A percentile compares a stretch with the other conserved stretches of the same genome.
Evolutionary conservation across 53 echinoderm and acorn worm species (phyloP).

Genomic region (Stichopus horrens): DNA sequence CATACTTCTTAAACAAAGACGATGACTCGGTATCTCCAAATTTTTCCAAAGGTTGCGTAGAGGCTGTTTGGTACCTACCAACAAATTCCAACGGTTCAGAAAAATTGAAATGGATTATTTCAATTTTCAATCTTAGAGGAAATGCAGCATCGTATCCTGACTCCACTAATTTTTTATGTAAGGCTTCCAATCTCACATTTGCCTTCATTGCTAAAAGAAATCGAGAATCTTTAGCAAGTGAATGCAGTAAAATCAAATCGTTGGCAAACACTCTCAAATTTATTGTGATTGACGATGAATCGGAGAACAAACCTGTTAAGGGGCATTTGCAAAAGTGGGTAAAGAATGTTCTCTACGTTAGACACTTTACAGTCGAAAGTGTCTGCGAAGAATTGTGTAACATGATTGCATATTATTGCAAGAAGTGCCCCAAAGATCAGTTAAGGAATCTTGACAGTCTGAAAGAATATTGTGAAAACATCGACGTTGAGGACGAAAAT

Average conservation of each 20-base stretch:
- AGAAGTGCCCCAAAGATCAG: no score
- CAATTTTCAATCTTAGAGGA: background rate
- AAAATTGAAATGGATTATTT: background rate
- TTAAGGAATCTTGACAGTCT: no score
- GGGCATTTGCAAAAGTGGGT: background rate
- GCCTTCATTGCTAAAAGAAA: background rate
- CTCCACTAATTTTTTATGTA: background rate
- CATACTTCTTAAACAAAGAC: background rate
- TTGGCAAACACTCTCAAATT: background rate
- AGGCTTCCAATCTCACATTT: background rate
- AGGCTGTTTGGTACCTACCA: constrained; percentile 18
- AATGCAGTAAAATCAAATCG: background rate
- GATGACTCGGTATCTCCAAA: background rate
- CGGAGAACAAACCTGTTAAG: background rate
- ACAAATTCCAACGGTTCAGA: background rate
- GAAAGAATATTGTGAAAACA: no score
- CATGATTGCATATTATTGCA: no score
- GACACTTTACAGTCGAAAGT: no score
- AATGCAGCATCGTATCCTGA: background rate
- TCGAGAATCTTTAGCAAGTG: background rate
- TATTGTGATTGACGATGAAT: background rate
- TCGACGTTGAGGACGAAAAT: no score
- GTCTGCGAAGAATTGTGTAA: no score
- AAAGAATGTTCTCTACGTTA: no score
- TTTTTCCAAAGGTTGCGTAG: constrained; percentile 16